Percentiles rank a stretch among this genome's conserved stretches.
Conservation (phyloP, 2,113 vertebrate genomes). For the Bagarius yarrelli region DNA sequence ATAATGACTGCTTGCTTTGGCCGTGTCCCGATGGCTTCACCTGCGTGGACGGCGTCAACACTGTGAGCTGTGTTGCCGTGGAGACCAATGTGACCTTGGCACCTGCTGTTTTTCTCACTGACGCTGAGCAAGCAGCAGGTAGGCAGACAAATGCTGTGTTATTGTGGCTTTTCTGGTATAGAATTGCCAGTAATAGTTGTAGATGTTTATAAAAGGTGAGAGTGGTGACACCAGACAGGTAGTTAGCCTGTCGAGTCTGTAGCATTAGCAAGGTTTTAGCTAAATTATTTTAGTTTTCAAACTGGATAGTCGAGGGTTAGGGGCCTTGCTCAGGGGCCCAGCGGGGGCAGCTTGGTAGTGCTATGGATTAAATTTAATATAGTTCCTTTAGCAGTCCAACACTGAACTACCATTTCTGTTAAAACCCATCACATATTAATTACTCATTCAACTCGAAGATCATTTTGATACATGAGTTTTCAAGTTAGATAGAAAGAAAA, state of each 20-base stretch:
- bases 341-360: too few relatives aligned
- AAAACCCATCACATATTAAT: too few relatives aligned
- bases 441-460: too few relatives aligned
- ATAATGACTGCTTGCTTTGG: slow-evolving; percentile 77
- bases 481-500: too few relatives aligned
- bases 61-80: slow-evolving; percentile 73
- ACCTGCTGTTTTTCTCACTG: slow-evolving; percentile 42
- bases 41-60: slow-evolving; percentile 79
- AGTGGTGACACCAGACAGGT: background rate
- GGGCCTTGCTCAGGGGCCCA: too few relatives aligned
- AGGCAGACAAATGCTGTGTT: slow-evolving; percentile 28
- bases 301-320: too few relatives aligned
- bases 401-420: too few relatives aligned
- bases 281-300: too few relatives aligned
- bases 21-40: slow-evolving; percentile 74
- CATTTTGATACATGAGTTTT: too few relatives aligned
- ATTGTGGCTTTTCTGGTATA: background rate
- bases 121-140: slow-evolving; percentile 61
- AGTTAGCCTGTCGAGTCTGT: background rate
- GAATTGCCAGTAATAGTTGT: background rate
- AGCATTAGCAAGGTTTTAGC: background rate
- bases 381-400: too few relatives aligned
- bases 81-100: slow-evolving; percentile 57
- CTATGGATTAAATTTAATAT: too few relatives aligned
- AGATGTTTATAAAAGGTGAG: background rate